phyloP scores from a whole-genome alignment of 2,113 vertebrate genomes.

The Poecilia latipinna region DNA sequence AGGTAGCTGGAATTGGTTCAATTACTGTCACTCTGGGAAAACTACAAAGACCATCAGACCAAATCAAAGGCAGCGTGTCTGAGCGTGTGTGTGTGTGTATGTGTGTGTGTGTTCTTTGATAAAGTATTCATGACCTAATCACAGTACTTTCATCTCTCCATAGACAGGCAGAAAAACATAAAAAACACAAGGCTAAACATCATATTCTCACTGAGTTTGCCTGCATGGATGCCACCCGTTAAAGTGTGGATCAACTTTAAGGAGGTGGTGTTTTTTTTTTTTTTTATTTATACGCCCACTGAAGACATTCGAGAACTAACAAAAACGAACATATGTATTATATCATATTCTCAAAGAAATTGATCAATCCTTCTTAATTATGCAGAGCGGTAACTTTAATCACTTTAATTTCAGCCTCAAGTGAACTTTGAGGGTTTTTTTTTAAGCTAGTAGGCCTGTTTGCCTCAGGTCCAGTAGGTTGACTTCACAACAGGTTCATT shows the following conservation, averaged over 20 bases:
- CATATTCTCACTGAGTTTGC: constrained; percentile 12
- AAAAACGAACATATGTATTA: background rate
- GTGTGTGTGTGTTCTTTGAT: constrained; percentile 56
- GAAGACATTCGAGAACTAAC: background rate
- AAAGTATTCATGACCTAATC: constrained; percentile 72
- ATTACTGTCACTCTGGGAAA: constrained; percentile 68
- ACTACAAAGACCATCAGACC: constrained; percentile 69
- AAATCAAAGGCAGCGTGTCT: constrained; percentile 55
- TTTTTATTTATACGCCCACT: background rate
- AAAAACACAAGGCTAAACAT: constrained; percentile 31
- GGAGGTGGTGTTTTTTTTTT: background rate
- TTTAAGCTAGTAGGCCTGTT: background rate
- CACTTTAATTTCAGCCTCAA: constrained; percentile 3
- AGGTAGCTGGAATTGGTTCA: constrained; percentile 67
- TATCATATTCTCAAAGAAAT: background rate
- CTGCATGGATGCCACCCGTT: background rate
- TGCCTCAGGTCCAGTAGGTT: too few relatives aligned
- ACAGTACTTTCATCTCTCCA: constrained; percentile 55
- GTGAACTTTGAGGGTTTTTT: background rate
- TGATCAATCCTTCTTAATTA: background rate
- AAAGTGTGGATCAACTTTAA: background rate
- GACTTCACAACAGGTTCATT: too few relatives aligned
- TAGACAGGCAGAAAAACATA: constrained; percentile 47
- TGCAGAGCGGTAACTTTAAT: constrained; percentile 10
- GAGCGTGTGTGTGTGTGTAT: constrained; percentile 5